Evolutionary conservation across 2,888 invertebrate genomes (phyloP), one percentile per base, ranked within the genome.

Genomic region (Rotaria sp.): DNA sequence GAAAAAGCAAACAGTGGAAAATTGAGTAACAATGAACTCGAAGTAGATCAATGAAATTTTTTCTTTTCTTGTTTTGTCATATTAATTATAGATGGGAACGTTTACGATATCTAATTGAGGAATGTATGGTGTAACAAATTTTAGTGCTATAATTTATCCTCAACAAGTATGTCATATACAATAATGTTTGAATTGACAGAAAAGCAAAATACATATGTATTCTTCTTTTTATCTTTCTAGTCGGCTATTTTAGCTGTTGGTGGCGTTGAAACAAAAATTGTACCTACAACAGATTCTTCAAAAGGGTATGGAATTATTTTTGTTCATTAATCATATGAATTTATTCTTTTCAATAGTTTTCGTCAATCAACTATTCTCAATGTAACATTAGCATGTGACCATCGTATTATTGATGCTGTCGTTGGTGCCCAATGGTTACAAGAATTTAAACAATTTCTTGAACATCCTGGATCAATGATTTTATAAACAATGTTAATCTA

Each of bases 401-500:
- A 99, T 92, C 93, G 99, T 89, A 96, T 96, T 45, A 95, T 99
- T 15, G 98, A 99, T 92, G 99, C 99, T 85, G 98, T 98, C 88
- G 95, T 99, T 10, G 99, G 97, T 86, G 99, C 99, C 4, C 94
- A 94, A 90, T 99, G 97, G 97, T 93, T 99, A 90, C 93, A 94
- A 89, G 94, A 94, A 85, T 96, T 99, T 93, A 94, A 94, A 89
- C 94, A 94, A 87, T 94, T 94, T 90, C 92, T 99, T 88, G 97
- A 98, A 92, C 95, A 96, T 90, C 99, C 99, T 48, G 94, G 94
- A 88, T 94, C 94, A 88, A 99, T 99, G 95, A 59, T 87, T 11
- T 57, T 87, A 41, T 87, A 84, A 84, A 57, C n/a, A 67, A 35
- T 38, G n/a, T n/a, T n/a, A n/a, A n/a, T n/a, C n/a, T n/a, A n/a